Evolutionary conservation across 2,888 invertebrate genomes (phyloP).

Genomic region (Ophion costatus): DNA sequence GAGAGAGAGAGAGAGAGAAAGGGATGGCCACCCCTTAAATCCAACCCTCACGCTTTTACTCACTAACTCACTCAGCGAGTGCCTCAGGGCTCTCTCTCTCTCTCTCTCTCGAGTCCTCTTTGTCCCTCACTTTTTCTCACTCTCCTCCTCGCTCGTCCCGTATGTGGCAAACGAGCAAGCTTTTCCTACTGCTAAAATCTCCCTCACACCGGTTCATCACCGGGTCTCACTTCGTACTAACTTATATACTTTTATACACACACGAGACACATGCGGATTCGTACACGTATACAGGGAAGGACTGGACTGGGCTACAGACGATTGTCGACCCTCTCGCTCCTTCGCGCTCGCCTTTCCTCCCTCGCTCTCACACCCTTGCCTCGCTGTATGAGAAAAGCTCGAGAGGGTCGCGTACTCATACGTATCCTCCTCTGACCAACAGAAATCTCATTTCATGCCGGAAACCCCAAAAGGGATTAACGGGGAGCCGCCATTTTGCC

Average conservation of each 20-base stretch:
- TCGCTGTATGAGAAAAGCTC: conserved; percentile 39
- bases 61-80: conserved; percentile 69
- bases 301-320: conserved; percentile 44
- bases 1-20: background rate
- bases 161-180: conserved; percentile 56
- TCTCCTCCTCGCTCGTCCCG: conserved; percentile 21
- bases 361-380: conserved; percentile 12
- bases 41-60: conserved; percentile 72
- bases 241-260: conserved; percentile 12
- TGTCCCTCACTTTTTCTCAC: conserved; percentile 17
- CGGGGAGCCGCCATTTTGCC: conserved; percentile 77
- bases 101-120: conserved; percentile 17
- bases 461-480: conserved; percentile 81
- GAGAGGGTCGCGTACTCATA: conserved; percentile 71
- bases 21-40: conserved; percentile 73
- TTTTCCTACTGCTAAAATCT: conserved; percentile 57
- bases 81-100: conserved; percentile 59
- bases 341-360: background rate
- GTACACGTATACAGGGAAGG: conserved; percentile 2
- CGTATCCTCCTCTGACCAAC: conserved; percentile 72
- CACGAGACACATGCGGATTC: conserved; percentile 4
- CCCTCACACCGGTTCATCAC: conserved; percentile 53
- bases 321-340: conserved; percentile 46
- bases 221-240: conserved; percentile 22
- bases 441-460: conserved; percentile 81